phyloP scores from a whole-genome alignment of 2,888 invertebrate species.

The Meloe dianella region DNA sequence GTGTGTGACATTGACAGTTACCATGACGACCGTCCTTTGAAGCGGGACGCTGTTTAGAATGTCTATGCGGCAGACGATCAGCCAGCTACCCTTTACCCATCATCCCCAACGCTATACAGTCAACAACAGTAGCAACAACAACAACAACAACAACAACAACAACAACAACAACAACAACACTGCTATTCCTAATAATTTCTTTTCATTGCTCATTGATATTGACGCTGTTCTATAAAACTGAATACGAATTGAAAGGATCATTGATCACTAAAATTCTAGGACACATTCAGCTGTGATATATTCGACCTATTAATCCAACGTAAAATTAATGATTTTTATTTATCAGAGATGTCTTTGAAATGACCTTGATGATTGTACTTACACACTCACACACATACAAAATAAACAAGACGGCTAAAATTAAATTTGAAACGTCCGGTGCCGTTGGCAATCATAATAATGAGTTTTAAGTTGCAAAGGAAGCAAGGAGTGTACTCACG shows the following conservation, averaged over 20 bases:
- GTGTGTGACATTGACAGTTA: constrained; percentile 49
- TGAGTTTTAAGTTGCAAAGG: constrained; percentile 14
- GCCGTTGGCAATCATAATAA: constrained; percentile 16
- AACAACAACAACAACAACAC: not conserved
- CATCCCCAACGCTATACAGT: not conserved
- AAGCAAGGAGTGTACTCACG: constrained; percentile 18
- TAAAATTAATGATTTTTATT: not conserved
- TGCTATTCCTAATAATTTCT: not conserved
- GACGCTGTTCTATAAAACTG: constrained; percentile 18
- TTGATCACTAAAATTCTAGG: not conserved
- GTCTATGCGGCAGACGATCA: constrained; percentile 39
- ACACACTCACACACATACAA: not conserved
- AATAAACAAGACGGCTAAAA: constrained; percentile 6
- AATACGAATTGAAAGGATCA: not conserved
- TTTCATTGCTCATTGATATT: constrained; percentile 24
- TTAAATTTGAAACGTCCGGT: constrained; percentile 15
- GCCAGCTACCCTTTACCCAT: constrained; percentile 1
- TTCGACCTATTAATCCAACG: not conserved
- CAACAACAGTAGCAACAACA: not conserved
- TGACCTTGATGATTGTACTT: constrained; percentile 21
- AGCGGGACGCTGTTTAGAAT: constrained; percentile 45
- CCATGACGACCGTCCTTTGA: constrained; percentile 42
- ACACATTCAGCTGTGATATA: not conserved
- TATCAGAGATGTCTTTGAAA: constrained; percentile 17
- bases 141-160: not conserved